Evolutionary conservation across 2,113 vertebrate species (phyloP).

Genomic region (Chelonoidis abingdonii): DNA sequence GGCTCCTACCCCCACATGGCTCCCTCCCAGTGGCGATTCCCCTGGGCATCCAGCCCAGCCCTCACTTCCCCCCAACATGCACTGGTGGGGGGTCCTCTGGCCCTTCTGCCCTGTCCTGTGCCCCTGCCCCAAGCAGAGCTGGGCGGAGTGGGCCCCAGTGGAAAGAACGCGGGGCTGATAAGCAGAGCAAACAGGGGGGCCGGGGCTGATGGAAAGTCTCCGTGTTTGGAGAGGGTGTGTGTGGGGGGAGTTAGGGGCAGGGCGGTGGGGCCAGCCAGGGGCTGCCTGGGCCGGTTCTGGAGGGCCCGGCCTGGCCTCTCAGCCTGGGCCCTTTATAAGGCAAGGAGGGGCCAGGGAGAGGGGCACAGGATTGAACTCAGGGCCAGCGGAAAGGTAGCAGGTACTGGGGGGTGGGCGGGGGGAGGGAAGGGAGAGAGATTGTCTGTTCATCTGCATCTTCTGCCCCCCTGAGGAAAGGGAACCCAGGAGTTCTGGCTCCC

Average conservation of each 20-base stretch:
- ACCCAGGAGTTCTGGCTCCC: too few relatives aligned
- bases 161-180: constrained; percentile 11
- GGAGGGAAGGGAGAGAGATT: background rate
- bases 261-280: background rate
- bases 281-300: background rate
- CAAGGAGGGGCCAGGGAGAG: background rate
- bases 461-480: background rate
- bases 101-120: background rate
- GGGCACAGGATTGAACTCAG: background rate
- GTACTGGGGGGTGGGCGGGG: background rate
- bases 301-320: background rate
- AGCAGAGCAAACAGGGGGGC: constrained; percentile 9
- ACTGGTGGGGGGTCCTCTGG: background rate
- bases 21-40: background rate
- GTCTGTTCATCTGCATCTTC: background rate
- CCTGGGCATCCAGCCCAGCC: background rate
- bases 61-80: background rate
- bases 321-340: background rate
- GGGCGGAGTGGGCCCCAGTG: background rate
- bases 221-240: background rate
- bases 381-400: background rate
- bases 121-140: background rate
- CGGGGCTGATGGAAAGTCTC: background rate
- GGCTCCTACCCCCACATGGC: background rate
- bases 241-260: background rate